phyloP scores from a whole-genome alignment of 2,113 vertebrate species.

The Limnothrissa miodon region DNA sequence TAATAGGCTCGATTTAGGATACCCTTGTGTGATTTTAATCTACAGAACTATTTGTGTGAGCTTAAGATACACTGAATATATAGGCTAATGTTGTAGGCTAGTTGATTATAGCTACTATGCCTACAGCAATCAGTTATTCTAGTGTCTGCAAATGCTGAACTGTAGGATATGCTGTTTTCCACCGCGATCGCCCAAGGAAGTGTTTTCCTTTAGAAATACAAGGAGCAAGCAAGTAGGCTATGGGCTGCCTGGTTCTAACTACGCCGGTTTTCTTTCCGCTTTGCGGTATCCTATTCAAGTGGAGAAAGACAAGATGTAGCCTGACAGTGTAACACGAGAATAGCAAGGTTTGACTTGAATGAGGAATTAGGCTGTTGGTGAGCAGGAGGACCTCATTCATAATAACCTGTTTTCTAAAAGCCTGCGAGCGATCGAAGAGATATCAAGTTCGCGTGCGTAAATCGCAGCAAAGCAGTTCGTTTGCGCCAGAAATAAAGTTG shows the following conservation, averaged over 20 bases:
- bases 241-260: not conserved
- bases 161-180: not conserved
- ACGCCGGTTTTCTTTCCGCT: not conserved
- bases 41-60: not conserved
- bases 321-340: constrained; percentile 44
- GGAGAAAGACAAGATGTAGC: too few relatives aligned
- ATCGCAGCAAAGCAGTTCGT: constrained; percentile 12
- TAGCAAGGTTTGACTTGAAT: constrained; percentile 35
- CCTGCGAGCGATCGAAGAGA: constrained; percentile 65
- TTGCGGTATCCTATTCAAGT: not conserved
- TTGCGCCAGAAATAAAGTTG: constrained; percentile 45
- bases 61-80: too few relatives aligned
- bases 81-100: too few relatives aligned
- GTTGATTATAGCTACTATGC: not conserved
- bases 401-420: constrained; percentile 63
- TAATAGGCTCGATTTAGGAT: not conserved
- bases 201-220: not conserved
- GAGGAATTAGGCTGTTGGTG: constrained; percentile 52
- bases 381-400: constrained; percentile 64
- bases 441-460: constrained; percentile 52
- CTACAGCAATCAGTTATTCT: not conserved
- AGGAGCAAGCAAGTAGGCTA: too few relatives aligned
- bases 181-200: not conserved
- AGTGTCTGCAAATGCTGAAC: not conserved
- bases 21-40: not conserved